A percentile compares a stretch with the other conserved stretches of the same genome.
Evolutionary conservation across 64 coral and sea anemone species (phyloP).

Genomic region (Hydrozoanthus tunicans): DNA sequence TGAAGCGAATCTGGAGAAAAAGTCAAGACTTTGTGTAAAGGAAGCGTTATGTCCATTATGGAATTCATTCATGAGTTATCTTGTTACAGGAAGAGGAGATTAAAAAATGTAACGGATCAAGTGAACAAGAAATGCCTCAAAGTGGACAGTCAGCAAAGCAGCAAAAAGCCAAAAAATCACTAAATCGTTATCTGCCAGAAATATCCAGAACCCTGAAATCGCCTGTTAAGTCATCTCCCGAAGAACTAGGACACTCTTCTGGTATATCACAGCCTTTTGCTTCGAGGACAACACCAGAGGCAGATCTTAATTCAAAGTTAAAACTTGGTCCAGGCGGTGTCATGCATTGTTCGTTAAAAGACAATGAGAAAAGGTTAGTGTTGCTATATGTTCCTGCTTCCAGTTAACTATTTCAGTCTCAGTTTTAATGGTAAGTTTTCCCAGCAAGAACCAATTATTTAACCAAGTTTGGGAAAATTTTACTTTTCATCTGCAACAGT

Average conservation of each 20-base stretch:
- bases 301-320: background rate
- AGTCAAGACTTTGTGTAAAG: background rate
- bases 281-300: background rate
- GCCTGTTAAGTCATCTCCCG: background rate
- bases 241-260: background rate
- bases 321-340: background rate
- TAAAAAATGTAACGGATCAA: background rate
- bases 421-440: background rate
- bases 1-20: too few species aligned
- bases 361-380: background rate
- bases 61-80: background rate
- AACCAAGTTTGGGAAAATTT: too few species aligned
- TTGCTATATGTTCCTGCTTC: background rate
- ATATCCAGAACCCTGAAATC: background rate
- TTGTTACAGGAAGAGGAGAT: background rate
- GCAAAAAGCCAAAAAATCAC: background rate
- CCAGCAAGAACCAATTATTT: too few species aligned
- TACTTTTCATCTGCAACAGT: too few species aligned
- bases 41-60: background rate
- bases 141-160: background rate
- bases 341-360: background rate
- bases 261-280: background rate
- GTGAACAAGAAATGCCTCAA: background rate
- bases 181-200: background rate
- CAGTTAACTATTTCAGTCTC: background rate